Conservation (phyloP, 2,797 vertebrate species). For the Serranus cabrilla region DNA sequence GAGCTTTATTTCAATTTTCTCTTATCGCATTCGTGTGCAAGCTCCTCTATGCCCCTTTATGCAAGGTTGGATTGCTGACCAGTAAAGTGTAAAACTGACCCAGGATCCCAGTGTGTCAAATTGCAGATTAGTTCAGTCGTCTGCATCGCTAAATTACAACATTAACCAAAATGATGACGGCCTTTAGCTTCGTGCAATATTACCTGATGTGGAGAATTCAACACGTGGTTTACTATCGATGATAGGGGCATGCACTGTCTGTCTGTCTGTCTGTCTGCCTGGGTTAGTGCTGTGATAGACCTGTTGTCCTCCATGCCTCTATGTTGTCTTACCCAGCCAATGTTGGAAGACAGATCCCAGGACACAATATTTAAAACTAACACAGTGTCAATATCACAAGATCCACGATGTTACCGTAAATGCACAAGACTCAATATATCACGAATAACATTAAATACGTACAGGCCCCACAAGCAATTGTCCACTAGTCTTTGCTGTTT, state of each 20-base stretch:
- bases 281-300: not conserved
- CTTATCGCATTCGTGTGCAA: constrained; percentile 3
- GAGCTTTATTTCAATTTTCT: not conserved
- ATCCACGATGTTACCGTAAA: not conserved
- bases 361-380: constrained; percentile 11
- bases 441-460: not conserved
- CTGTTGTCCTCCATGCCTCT: not conserved
- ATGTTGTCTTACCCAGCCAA: not conserved
- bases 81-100: constrained; percentile 12
- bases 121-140: constrained; percentile 21
- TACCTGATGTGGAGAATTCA: not conserved
- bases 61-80: constrained; percentile 8
- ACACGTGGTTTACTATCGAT: not conserved
- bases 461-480: not conserved
- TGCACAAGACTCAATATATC: not conserved
- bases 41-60: not conserved
- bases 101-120: constrained; percentile 5
- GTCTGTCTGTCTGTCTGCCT: not conserved
- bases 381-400: not conserved
- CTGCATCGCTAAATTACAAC: constrained; percentile 16
- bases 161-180: not conserved
- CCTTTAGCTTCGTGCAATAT: not conserved
- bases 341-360: not conserved
- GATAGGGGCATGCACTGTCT: not conserved
- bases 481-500: not conserved